Evolutionary conservation across 2,888 invertebrate species (phyloP).

Genomic region (Pollenia labialis): DNA sequence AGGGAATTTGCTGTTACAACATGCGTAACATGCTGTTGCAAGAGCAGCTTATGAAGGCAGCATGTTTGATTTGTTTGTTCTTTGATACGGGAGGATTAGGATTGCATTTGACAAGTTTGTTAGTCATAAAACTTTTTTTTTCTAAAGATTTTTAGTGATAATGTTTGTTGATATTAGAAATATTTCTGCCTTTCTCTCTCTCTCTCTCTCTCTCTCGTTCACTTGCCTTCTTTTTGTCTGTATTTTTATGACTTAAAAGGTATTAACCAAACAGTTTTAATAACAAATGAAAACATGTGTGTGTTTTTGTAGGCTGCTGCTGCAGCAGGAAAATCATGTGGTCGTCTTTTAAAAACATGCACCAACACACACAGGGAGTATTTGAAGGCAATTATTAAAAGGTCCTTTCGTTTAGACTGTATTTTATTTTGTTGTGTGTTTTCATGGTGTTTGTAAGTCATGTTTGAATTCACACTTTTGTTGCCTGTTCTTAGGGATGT

Average conservation of each 20-base stretch:
- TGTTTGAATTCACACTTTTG: constrained; percentile 61
- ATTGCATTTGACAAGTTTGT: constrained; percentile 82
- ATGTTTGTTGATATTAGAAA: constrained; percentile 74
- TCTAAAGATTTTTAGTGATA: constrained; percentile 39
- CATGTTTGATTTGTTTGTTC: constrained; percentile 1
- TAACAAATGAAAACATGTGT: constrained; percentile 83
- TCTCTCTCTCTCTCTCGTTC: constrained; percentile 27
- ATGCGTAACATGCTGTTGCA: constrained; percentile 25
- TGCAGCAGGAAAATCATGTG: constrained; percentile 26
- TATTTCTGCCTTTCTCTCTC: constrained; percentile 60
- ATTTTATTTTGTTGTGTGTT: constrained; percentile 2
- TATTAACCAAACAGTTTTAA: constrained; percentile 82
- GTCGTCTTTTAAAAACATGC: constrained; percentile 43
- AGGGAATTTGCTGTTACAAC: constrained; percentile 37
- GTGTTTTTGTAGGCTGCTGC: constrained; percentile 60
- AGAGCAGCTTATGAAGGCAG: constrained; percentile 38
- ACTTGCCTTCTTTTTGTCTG: neutral
- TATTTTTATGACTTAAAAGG: constrained; percentile 77
- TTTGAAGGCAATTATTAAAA: constrained; percentile 67
- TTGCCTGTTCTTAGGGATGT: neutral
- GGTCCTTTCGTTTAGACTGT: neutral
- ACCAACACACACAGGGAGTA: constrained; percentile 46
- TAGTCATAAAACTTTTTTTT: constrained; percentile 73
- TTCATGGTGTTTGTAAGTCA: constrained; percentile 39
- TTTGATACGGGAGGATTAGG: constrained; percentile 79